Evolutionary conservation across 1,140 invertebrate genomes (phyloP).

Genomic region (Drosophila watanabei): DNA sequence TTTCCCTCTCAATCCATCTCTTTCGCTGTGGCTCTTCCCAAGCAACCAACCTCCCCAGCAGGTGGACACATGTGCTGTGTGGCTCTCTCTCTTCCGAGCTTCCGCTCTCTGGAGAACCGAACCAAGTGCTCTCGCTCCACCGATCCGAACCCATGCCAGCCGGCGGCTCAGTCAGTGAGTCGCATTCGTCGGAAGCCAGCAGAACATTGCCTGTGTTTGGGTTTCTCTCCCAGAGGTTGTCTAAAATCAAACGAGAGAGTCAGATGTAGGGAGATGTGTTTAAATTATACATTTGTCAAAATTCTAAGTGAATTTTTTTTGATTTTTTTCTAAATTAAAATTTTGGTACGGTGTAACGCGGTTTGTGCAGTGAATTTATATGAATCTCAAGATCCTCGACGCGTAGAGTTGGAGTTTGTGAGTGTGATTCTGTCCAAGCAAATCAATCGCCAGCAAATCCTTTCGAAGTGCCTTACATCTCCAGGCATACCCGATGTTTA

Average conservation of each 20-base stretch:
- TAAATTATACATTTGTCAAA: slow-evolving; percentile 63
- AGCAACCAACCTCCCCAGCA: slow-evolving; percentile 11
- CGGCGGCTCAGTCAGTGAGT: slow-evolving; percentile 36
- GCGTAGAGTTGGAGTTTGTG: neutral
- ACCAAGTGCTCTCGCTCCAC: slow-evolving; percentile 11
- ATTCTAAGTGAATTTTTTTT: slow-evolving; percentile 41
- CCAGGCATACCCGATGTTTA: slow-evolving; percentile 6
- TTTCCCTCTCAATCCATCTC: neutral
- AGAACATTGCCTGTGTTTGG: slow-evolving; percentile 40
- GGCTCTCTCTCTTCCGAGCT: slow-evolving; percentile 21
- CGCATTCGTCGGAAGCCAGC: slow-evolving; percentile 42
- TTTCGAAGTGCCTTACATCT: neutral
- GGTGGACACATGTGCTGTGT: slow-evolving; percentile 25
- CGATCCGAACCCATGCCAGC: slow-evolving; percentile 17
- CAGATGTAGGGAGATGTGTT: slow-evolving; percentile 33
- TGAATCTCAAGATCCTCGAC: neutral
- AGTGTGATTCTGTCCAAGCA: neutral
- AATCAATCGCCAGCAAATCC: neutral
- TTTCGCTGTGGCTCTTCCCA: slow-evolving; percentile 8
- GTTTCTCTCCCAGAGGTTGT: neutral
- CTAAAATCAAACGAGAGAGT: slow-evolving; percentile 4
- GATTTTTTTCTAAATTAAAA: slow-evolving; percentile 19
- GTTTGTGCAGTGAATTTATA: neutral
- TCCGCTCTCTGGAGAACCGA: slow-evolving; percentile 31
- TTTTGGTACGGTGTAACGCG: slow-evolving; percentile 1